A percentile compares a stretch with the other conserved stretches of the same genome.
These are phyloP conservation scores for Steinernema carpocapsae DNA, from an alignment of 2,888 invertebrate species.

Conservation along the genomic window DNA sequence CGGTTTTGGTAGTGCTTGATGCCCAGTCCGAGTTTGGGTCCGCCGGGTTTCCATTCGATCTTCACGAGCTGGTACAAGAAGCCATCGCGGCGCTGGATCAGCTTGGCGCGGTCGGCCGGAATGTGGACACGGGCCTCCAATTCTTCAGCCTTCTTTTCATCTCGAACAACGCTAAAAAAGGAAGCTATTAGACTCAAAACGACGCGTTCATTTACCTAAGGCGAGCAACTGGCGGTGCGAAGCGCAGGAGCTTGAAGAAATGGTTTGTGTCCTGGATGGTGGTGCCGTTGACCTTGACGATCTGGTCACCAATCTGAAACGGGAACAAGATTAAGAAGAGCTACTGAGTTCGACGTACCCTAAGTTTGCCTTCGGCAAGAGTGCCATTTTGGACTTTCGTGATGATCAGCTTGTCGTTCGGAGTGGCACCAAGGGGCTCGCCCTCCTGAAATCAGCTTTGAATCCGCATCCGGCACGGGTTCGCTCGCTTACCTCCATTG, in stretches of 20 bases:
- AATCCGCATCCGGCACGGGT: not conserved
- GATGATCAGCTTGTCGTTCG: constrained; percentile 64
- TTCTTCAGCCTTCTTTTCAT: constrained; percentile 52
- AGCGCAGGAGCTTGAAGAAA: constrained; percentile 59
- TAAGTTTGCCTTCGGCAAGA: constrained; percentile 60
- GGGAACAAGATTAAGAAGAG: not conserved
- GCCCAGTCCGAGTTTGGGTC: constrained; percentile 60
- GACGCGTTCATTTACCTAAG: no score
- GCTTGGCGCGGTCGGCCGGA: constrained; percentile 57
- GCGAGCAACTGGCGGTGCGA: constrained; percentile 52
- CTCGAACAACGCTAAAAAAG: constrained; percentile 47
- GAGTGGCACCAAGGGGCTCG: constrained; percentile 62
- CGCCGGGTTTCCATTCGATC: constrained; percentile 53
- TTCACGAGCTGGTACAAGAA: constrained; percentile 51
- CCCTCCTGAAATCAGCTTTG: constrained; percentile 47
- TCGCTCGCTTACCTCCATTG: constrained; percentile 50
- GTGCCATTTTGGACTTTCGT: constrained; percentile 59
- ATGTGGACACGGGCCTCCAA: constrained; percentile 55
- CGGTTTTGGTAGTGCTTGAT: constrained; percentile 64
- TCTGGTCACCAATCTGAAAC: constrained; percentile 58
- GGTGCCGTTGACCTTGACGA: constrained; percentile 52
- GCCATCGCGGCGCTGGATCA: constrained; percentile 60
- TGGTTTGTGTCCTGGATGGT: constrained; percentile 51
- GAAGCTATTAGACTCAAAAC: no score
- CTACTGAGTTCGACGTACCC: constrained; percentile 42